Conservation (phyloP, 2,797 vertebrate genomes). For the Tympanoctomys barrerae region DNA sequence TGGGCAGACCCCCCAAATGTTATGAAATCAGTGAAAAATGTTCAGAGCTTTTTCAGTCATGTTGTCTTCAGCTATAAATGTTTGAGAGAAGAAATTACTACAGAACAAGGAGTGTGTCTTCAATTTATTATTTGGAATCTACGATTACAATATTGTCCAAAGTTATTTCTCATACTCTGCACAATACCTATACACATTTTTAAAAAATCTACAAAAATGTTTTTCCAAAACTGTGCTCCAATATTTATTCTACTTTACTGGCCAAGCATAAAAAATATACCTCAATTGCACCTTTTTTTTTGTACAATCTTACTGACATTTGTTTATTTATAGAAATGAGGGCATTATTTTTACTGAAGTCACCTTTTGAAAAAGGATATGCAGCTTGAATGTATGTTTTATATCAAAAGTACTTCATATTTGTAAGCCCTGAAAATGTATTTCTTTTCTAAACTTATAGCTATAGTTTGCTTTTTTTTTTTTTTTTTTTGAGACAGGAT, state of each 20-base stretch:
- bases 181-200: constrained; percentile 59
- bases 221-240: constrained; percentile 58
- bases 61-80: background rate
- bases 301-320: background rate
- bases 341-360: constrained; percentile 42
- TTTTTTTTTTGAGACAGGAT: background rate
- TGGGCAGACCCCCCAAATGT: too few species aligned
- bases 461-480: constrained; percentile 25
- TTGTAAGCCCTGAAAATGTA: constrained; percentile 65
- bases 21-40: background rate
- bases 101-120: constrained; percentile 21
- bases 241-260: constrained; percentile 63
- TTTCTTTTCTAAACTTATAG: background rate
- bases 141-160: constrained; percentile 30
- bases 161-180: constrained; percentile 54
- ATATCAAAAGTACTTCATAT: constrained; percentile 46
- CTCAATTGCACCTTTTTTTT: constrained; percentile 43
- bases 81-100: constrained; percentile 48
- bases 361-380: constrained; percentile 23
- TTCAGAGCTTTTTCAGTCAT: constrained; percentile 10
- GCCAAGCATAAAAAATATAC: constrained; percentile 57
- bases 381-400: constrained; percentile 52
- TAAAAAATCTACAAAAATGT: constrained; percentile 66
- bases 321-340: constrained; percentile 15
- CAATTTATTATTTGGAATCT: constrained; percentile 69